Conservation (phyloP, 2,888 invertebrate genomes). For the Lymantria dispar region DNA sequence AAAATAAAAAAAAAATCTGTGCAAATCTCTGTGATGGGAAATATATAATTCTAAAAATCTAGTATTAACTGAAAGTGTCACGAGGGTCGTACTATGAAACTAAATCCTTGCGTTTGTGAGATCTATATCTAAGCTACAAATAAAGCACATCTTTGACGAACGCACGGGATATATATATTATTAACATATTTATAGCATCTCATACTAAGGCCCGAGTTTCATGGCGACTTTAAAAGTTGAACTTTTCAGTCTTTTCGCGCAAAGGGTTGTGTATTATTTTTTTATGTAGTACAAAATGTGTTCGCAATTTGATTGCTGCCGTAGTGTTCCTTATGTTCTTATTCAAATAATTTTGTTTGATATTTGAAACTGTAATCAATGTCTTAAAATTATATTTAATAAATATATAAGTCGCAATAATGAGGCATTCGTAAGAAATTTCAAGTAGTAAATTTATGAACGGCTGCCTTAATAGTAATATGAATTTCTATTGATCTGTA, state of each 20-base stretch:
- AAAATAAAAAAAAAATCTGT: constrained; percentile 64
- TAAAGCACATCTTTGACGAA: constrained; percentile 24
- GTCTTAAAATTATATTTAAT: constrained; percentile 43
- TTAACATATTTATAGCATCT: constrained; percentile 17
- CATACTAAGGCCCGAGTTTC: constrained; percentile 49
- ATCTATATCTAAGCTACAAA: constrained; percentile 18
- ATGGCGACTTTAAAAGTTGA: constrained; percentile 76
- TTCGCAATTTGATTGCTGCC: constrained; percentile 82
- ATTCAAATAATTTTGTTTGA: constrained; percentile 68
- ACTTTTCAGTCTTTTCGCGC: constrained; percentile 81
- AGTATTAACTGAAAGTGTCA: constrained; percentile 74
- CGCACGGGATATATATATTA: constrained; percentile 24
- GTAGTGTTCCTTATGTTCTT: constrained; percentile 79
- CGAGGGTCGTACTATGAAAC: constrained; percentile 53
- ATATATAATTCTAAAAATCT: constrained; percentile 76
- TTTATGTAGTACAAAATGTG: constrained; percentile 82
- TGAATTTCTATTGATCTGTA: constrained; percentile 52
- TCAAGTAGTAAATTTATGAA: constrained; percentile 58
- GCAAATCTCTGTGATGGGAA: constrained; percentile 80
- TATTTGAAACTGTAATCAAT: constrained; percentile 68
- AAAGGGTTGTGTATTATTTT: constrained; percentile 82
- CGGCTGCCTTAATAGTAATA: constrained; percentile 73
- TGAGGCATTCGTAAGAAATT: constrained; percentile 59
- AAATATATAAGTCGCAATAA: constrained; percentile 42
- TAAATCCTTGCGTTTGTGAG: constrained; percentile 32